Evolutionary conservation across 2,888 invertebrate species (phyloP), one percentile per base, ranked within the genome.

Genomic region (Tinea trinotella): DNA sequence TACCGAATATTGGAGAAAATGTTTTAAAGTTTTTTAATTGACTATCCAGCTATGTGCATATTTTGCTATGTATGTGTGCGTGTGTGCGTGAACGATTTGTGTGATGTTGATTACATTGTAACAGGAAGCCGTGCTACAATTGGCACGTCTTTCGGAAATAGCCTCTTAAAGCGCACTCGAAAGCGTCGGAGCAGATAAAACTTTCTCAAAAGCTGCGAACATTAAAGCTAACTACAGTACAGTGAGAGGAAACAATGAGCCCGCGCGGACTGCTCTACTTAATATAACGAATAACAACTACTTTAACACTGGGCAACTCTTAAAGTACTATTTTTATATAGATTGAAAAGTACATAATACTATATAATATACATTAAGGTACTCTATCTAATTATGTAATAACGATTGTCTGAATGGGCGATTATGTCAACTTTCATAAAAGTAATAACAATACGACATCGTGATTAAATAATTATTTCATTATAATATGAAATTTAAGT

Each of bases 171-270:
- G 40, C 2, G 15, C 40, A 7, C 13, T 40, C 15, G 13, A 40
- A 40, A 35, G 35, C 35, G 35, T 35, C 12, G 35, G 12, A 35
- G 40, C 40, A 40, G 40, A 40, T 40, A 40, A 40, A 40, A 40
- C 40, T 40, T 40, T 15, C 40, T 40, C 7, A 40, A 35, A 9
- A 12, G 35, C 40, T 40, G 13, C 6, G 13, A 40, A 40, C 40
- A 40, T 40, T 40, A 40, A 40, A 40, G 40, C 40, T 40, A 12
- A 40, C 40, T 40, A 13, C 40, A 40, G 7, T 40, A 40, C 40
- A 40, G 2, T 12, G 13, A 1, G 4, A 30, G 13, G 9, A 40
- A 40, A 40, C 40, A 40, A 40, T 40, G 40, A 4, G 40, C 40
- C 3, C 40, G 15, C 30, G 9, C 30, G 30, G 30, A 2, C 30